Evolutionary conservation across 2,888 invertebrate species (phyloP).

Genomic region (Melanargia galathea): DNA sequence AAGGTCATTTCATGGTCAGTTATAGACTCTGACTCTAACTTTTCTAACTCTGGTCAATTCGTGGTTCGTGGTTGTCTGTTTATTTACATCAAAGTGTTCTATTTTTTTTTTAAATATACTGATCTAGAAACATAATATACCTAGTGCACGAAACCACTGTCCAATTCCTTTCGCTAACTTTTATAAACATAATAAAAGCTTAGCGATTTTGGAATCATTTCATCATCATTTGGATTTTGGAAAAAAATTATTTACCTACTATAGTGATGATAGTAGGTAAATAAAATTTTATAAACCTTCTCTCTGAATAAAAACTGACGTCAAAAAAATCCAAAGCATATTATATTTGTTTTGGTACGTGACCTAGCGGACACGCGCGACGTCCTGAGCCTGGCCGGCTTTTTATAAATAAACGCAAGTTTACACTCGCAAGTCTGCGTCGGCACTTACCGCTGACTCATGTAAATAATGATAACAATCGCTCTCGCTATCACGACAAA

Average conservation of each 20-base stretch:
- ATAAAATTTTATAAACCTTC: not conserved
- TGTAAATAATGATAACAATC: constrained; percentile 29
- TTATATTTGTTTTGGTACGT: constrained; percentile 37
- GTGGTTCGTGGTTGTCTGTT: too few species aligned
- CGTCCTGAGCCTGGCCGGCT: constrained; percentile 42
- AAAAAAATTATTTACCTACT: too few species aligned
- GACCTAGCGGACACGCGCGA: constrained; percentile 41
- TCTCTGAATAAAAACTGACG: not conserved
- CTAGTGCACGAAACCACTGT: too few species aligned
- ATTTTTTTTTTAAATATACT: too few species aligned
- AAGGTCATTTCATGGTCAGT: too few species aligned
- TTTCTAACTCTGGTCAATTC: too few species aligned
- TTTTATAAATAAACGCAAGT: constrained; percentile 51
- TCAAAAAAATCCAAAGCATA: constrained; percentile 5
- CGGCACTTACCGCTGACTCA: constrained; percentile 47
- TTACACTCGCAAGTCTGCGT: constrained; percentile 38
- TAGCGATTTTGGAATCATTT: not conserved
- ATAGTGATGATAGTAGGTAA: not conserved
- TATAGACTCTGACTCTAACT: too few species aligned
- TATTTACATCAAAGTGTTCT: too few species aligned
- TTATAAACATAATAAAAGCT: not conserved
- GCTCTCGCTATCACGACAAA: constrained; percentile 12
- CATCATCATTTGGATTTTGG: too few species aligned
- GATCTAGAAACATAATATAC: too few species aligned
- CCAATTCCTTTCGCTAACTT: too few species aligned